phyloP scores from a whole-genome alignment of 1,140 invertebrate genomes.

The Heterodera schachtii region DNA sequence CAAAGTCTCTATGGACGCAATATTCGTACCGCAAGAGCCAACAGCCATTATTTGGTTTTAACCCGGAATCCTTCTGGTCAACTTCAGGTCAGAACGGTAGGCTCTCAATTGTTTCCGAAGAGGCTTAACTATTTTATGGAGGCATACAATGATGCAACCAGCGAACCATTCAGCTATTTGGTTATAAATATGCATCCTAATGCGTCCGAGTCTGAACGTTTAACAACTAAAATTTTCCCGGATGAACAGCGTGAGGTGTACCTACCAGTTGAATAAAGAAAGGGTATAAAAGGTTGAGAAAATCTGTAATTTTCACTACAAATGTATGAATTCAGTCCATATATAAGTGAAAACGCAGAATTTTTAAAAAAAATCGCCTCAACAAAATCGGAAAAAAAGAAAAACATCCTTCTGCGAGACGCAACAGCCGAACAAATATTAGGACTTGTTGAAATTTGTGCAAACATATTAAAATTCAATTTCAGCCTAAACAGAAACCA shows the following conservation, averaged over 20 bases:
- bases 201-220: constrained; percentile 16
- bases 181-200: constrained; percentile 36
- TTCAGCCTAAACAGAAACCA: constrained; percentile 18
- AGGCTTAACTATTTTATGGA: constrained; percentile 1
- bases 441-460: constrained; percentile 40
- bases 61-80: not conserved
- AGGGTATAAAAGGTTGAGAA: not conserved
- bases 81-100: not conserved
- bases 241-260: constrained; percentile 30
- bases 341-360: not conserved
- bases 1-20: not conserved
- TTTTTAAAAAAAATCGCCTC: not conserved
- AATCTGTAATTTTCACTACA: not conserved
- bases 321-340: not conserved
- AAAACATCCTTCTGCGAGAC: not conserved
- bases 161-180: not conserved
- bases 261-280: not conserved
- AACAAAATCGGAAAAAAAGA: not conserved
- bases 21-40: not conserved
- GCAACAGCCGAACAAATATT: constrained; percentile 19
- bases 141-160: not conserved
- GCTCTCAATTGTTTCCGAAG: constrained; percentile 9
- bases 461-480: constrained; percentile 29
- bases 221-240: constrained; percentile 31
- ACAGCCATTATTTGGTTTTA: not conserved